A percentile compares a stretch with the other conserved stretches of the same genome.
Evolutionary conservation across 2,797 vertebrate species (phyloP).

Genomic region (Orestias chungarensis): DNA sequence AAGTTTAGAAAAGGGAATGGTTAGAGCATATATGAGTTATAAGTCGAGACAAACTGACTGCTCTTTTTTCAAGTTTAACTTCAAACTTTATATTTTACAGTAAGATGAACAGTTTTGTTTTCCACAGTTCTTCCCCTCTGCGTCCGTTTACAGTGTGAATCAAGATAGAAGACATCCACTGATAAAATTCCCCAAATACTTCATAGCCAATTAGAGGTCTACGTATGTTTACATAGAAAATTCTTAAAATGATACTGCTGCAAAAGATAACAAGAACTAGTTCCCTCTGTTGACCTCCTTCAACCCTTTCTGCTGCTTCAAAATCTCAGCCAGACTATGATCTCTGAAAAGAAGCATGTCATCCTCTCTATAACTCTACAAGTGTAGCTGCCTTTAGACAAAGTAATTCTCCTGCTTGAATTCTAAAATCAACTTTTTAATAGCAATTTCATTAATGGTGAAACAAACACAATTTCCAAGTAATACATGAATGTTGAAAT

Average conservation of each 20-base stretch:
- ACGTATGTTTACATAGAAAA: constrained; percentile 41
- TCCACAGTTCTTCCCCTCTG: not conserved
- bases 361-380: constrained; percentile 36
- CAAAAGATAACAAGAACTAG: constrained; percentile 31
- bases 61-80: constrained; percentile 52
- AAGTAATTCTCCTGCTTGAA: constrained; percentile 62
- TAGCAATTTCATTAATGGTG: constrained; percentile 70
- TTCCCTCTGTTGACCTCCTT: constrained; percentile 42
- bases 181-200: constrained; percentile 44
- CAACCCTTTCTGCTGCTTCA: constrained; percentile 28
- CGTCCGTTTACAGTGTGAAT: constrained; percentile 22
- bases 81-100: not conserved
- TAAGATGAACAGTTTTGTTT: constrained; percentile 12
- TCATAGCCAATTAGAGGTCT: constrained; percentile 43
- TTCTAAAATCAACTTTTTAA: constrained; percentile 63
- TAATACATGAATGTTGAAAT: constrained; percentile 74
- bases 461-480: constrained; percentile 73
- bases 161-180: constrained; percentile 30
- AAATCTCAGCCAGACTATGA: constrained; percentile 37
- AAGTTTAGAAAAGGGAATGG: constrained; percentile 73
- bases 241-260: constrained; percentile 37
- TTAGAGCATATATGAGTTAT: constrained; percentile 73
- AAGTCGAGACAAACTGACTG: constrained; percentile 59
- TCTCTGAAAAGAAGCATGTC: constrained; percentile 45
- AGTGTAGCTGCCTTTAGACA: constrained; percentile 51